Evolutionary conservation across 1,140 invertebrate species (phyloP).

Genomic region (Aradophagus sp.): DNA sequence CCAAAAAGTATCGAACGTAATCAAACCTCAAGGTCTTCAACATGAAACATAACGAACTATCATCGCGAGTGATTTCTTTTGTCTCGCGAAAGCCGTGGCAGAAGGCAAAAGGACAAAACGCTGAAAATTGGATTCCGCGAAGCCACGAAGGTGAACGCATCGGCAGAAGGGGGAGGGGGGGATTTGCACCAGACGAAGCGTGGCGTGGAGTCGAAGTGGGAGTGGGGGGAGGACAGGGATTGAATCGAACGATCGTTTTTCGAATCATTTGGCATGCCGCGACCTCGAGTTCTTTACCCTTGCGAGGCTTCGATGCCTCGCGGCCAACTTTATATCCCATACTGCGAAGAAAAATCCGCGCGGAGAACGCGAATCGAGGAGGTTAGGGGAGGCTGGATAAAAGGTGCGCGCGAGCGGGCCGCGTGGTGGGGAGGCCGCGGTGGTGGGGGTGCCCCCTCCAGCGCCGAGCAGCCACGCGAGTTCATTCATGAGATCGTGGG

Average conservation of each 20-base stretch:
- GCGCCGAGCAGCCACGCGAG: constrained; percentile 71
- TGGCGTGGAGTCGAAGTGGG: too few relatives aligned
- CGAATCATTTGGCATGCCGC: constrained; percentile 31
- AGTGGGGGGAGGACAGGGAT: background rate
- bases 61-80: too few relatives aligned
- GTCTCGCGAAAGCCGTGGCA: too few relatives aligned
- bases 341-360: constrained; percentile 26
- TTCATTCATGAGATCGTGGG: constrained; percentile 76
- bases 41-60: too few relatives aligned
- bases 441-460: constrained; percentile 57
- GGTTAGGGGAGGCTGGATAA: constrained; percentile 46
- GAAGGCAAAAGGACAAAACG: too few relatives aligned
- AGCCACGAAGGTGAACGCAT: constrained; percentile 1
- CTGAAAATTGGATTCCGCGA: constrained; percentile 28
- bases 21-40: too few relatives aligned
- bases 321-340: constrained; percentile 50
- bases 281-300: constrained; percentile 56
- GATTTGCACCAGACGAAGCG: too few relatives aligned
- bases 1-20: too few relatives aligned
- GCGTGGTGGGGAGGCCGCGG: constrained; percentile 21
- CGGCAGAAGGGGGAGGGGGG: too few relatives aligned
- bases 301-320: constrained; percentile 45
- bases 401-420: constrained; percentile 52
- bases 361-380: constrained; percentile 6
- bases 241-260: constrained; percentile 40